Conservation (phyloP, 2,797 vertebrate species). For the Phaenicophaeus curvirostris region DNA sequence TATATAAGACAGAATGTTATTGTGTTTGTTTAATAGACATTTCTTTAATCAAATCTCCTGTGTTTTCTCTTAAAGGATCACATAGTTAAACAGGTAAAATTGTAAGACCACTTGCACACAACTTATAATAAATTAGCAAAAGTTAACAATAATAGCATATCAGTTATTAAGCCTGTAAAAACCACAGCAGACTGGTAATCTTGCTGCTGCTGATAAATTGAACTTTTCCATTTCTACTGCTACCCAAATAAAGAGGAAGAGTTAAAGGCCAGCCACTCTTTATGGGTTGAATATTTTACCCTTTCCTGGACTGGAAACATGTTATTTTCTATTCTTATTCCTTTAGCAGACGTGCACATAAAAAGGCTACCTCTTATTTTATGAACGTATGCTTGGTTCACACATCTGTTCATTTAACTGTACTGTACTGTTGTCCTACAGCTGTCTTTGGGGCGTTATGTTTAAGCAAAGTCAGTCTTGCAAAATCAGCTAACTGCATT, state of each 20-base stretch:
- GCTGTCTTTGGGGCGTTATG: background rate
- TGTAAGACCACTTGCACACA: background rate
- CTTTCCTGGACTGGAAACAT: background rate
- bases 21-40: background rate
- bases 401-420: slow-evolving; percentile 57
- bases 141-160: background rate
- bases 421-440: background rate
- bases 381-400: background rate
- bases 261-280: background rate
- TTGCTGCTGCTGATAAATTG: background rate
- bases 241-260: background rate
- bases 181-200: background rate
- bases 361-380: slow-evolving; percentile 32
- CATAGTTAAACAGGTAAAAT: background rate
- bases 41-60: background rate
- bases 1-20: background rate
- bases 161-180: background rate
- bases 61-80: background rate
- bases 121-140: background rate
- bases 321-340: slow-evolving; percentile 34
- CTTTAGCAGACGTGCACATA: slow-evolving; percentile 46
- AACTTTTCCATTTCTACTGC: slow-evolving; percentile 41
- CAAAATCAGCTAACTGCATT: background rate
- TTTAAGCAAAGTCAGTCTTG: background rate
- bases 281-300: background rate